Base-by-base conservation (phyloP, 2,113 vertebrate species). In the Misgurnus anguillicaudatus region DNA sequence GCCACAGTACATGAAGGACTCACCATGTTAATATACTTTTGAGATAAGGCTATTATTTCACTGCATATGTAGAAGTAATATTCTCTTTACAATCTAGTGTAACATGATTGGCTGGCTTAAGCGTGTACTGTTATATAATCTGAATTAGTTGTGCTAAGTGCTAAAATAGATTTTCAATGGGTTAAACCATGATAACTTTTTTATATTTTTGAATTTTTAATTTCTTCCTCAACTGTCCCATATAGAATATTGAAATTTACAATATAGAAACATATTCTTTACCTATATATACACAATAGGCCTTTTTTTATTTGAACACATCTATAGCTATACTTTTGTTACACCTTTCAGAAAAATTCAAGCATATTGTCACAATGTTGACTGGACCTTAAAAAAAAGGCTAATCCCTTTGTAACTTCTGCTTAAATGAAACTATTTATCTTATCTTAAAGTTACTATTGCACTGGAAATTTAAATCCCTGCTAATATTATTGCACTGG, bases 401-500 rank as follows among this genome's bases (percentile, higher is more conserved):
- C 39, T 55, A 10, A 10, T 3, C 19, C 7, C 45, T 71, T 39
- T 57, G 17, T 71, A 39, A 53, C 39, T 21, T 10, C 10, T 11
- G 9, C 47, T 13, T 48, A 48, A 13, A 48, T 48, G 3, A 24
- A 42, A 14, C 38, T 3, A 60, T 64, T 64, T 0, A 42, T 36
- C 10, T 24, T 42, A 6, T 2, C 51, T 19, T 58, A 72, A n/a
- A 41, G 19, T 45, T 75, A 41, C 51, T 75, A 75, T 75, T 76
- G 60, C 61, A 19, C 31, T 63, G 24, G 6, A 17, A 6, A 42
- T 60, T 4, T 9, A 14, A 63, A 51, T 51, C 21, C 41, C 42
- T 62, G 42, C 63, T 38, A 21, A 1, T 42, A 41, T 60, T 71
- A 72, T 77, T 82, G 70, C 68, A 77, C 42, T 72, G n/a, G 24